These are phyloP conservation scores for Eurypyga helias DNA, from an alignment of 2,113 vertebrate genomes.

Conservation along the genomic window DNA sequence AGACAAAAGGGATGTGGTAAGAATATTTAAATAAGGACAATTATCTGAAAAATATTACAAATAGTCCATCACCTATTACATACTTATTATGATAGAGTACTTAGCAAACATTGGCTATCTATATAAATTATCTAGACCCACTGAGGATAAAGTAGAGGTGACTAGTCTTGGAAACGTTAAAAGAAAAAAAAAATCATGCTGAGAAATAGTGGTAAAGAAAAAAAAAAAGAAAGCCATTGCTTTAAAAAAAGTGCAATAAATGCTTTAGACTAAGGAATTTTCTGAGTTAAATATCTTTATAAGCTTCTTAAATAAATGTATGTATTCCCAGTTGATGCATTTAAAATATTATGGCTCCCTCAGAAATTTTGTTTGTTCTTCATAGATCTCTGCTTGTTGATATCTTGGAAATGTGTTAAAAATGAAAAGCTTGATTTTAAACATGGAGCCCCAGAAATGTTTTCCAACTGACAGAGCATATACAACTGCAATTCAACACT, in stretches of 20 bases:
- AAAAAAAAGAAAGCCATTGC: fast-evolving
- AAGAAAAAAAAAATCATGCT: background rate
- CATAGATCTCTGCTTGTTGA: background rate
- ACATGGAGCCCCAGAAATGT: background rate
- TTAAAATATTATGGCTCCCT: background rate
- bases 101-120: background rate
- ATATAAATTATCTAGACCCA: background rate
- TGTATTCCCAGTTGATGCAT: background rate
- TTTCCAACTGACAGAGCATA: background rate
- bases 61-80: background rate
- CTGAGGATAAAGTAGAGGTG: background rate
- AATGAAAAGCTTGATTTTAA: background rate
- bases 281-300: background rate
- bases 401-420: background rate
- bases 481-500: background rate
- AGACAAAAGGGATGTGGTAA: background rate
- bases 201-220: background rate
- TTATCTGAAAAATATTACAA: background rate
- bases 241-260: background rate
- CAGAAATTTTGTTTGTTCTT: background rate
- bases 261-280: background rate
- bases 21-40: background rate
- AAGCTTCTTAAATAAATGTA: background rate
- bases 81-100: background rate
- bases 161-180: background rate